Evolutionary conservation across 2,113 vertebrate species (phyloP).

Genomic region (Thomomys bottae): DNA sequence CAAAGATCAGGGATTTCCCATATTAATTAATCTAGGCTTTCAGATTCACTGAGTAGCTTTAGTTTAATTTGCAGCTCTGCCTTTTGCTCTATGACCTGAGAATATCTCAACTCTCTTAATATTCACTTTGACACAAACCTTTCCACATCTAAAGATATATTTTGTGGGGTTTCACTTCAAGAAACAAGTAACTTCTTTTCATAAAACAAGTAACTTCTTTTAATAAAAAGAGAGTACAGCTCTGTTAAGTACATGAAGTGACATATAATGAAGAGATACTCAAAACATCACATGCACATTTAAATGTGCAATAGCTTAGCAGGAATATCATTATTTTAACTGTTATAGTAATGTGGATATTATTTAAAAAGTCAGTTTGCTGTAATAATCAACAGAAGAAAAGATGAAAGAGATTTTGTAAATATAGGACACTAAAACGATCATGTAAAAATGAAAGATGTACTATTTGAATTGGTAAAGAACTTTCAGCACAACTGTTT

Average conservation of each 20-base stretch:
- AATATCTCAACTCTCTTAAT: too few species aligned
- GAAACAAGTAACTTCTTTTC: neutral
- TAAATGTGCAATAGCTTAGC: neutral
- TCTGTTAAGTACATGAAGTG: neutral
- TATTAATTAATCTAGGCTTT: too few species aligned
- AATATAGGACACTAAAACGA: neutral
- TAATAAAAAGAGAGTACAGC: neutral
- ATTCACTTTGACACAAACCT: too few species aligned
- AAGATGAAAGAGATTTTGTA: neutral
- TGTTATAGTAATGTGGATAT: neutral
- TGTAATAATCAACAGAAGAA: slow-evolving; percentile 23
- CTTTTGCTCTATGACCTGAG: too few species aligned
- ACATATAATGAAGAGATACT: slow-evolving; percentile 33
- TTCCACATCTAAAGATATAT: neutral
- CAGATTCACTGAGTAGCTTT: too few species aligned
- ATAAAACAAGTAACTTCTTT: too few species aligned
- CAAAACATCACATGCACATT: neutral
- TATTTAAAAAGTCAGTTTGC: neutral
- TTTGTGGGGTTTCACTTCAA: neutral
- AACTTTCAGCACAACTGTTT: too few species aligned
- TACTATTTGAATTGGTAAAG: slow-evolving; percentile 1
- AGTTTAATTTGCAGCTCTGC: too few species aligned
- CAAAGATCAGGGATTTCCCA: too few species aligned
- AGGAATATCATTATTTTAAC: neutral
- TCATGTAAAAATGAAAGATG: neutral